Conservation (phyloP, 2,797 vertebrate species). For the Threskiornis aethiopicus region DNA sequence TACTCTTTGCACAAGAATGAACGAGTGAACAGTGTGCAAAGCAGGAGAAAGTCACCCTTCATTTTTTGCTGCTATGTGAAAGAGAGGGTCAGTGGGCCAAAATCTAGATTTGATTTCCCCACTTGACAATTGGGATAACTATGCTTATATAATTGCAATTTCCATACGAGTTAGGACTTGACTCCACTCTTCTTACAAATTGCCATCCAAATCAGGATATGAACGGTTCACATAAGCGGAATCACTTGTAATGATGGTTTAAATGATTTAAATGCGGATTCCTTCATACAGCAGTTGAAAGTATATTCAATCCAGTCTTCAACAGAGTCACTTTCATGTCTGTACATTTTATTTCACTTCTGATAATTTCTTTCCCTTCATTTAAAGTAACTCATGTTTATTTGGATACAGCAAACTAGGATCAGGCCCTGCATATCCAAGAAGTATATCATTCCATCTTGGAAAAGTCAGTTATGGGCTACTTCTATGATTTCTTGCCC, state of each 20-base stretch:
- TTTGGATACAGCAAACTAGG: not conserved
- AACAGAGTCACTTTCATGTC: not conserved
- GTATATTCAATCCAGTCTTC: not conserved
- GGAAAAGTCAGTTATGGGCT: not conserved
- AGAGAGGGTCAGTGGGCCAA: not conserved
- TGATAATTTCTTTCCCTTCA: not conserved
- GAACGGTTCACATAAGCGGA: not conserved
- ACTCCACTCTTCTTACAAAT: not conserved
- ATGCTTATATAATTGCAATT: not conserved
- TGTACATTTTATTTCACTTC: not conserved
- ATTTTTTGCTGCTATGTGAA: not conserved
- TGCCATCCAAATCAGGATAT: not conserved
- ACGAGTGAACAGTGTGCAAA: not conserved
- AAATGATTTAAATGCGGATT: not conserved
- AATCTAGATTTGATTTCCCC: not conserved
- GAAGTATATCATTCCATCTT: not conserved
- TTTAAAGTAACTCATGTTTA: not conserved
- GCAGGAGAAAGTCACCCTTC: not conserved
- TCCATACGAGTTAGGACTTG: not conserved
- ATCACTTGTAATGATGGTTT: not conserved
- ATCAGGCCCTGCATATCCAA: not conserved
- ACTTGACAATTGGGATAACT: not conserved
- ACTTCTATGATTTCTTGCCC: not conserved
- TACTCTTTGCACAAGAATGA: not conserved
- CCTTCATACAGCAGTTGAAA: not conserved